Base-by-base conservation (phyloP, 2,797 vertebrate species). In the Atherinosoma microstoma region DNA sequence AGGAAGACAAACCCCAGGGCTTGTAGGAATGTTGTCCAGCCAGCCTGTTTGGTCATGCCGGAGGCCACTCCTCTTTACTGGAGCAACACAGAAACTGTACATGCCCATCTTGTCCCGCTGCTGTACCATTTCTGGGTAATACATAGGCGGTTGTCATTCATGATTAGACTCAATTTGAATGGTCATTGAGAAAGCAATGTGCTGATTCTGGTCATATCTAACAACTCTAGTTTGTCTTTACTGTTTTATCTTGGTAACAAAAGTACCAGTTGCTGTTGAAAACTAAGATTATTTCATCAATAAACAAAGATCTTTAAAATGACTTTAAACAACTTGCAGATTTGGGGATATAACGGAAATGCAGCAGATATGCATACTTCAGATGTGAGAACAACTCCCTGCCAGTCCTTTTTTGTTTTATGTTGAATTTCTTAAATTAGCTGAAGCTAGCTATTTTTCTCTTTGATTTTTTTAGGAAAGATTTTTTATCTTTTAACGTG, bases 11-110 rank as follows among this genome's bases (percentile, higher is more conserved):
- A 86, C 75, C 64, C 65, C 64, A 57, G 75, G n/a, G 24, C 58
- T 83, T 63, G 36, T 59, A 85, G 87, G 92, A 94, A 94, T 93
- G 93, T 78, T 11, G 78, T 83, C 69, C 42, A 84, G 76, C 91
- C 78, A 83, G 92, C 87, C 70, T 80, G 83, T 87, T 88, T 57
- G 75, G 70, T 90, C 79, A 79, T 68, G 66, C 79, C 79, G 54
- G 30, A 61, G 80, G 89, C 86, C 91, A 72, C 91, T 84, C 91
- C 91, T 86, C 76, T 84, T 69, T 64, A 16, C 58, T 45, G 56
- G 35, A 81, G 76, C 58, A 20, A 53, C 67, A 64, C 67, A 79
- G 62, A 81, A 78, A 80, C 67, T n/a, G 59, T 77, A 79, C 60
- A 57, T 63, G 68, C 11, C 70, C 13, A n/a, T 35, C 66, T 63